phyloP scores from a whole-genome alignment of 2,113 vertebrate species.

The Salvelinus namaycush region DNA sequence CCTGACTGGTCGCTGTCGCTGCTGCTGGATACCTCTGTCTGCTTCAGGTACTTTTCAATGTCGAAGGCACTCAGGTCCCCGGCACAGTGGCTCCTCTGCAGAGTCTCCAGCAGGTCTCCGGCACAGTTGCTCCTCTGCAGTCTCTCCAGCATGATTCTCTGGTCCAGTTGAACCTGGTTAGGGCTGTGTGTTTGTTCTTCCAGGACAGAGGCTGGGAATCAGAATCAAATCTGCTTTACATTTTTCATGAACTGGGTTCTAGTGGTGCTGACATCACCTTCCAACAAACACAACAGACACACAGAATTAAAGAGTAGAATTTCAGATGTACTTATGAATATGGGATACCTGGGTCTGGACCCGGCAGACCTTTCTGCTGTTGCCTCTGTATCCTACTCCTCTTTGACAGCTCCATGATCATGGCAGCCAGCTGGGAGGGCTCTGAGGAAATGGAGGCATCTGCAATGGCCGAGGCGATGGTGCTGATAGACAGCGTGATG shows the following conservation, averaged over 20 bases:
- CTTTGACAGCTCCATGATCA: conserved; percentile 88
- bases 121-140: conserved; percentile 64
- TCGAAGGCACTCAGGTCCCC: conserved; percentile 74
- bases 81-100: conserved; percentile 63
- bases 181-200: not conserved
- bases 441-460: conserved; percentile 87
- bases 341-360: not conserved
- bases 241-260: too few relatives aligned
- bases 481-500: conserved; percentile 87
- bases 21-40: conserved; percentile 67
- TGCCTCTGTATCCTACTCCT: conserved; percentile 56
- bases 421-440: conserved; percentile 88
- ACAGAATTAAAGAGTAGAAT: too few relatives aligned
- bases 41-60: conserved; percentile 89
- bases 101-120: conserved; percentile 58
- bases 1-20: conserved; percentile 67
- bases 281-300: too few relatives aligned
- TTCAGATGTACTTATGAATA: too few relatives aligned
- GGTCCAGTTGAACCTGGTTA: conserved; percentile 28
- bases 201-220: not conserved
- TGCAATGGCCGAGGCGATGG: conserved; percentile 89
- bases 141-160: conserved; percentile 34
- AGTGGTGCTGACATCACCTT: too few relatives aligned
- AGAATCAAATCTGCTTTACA: too few relatives aligned
- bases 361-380: not conserved